Evolutionary conservation across 2,113 vertebrate species (phyloP).

Genomic region (Apistogramma diplotaenia): DNA sequence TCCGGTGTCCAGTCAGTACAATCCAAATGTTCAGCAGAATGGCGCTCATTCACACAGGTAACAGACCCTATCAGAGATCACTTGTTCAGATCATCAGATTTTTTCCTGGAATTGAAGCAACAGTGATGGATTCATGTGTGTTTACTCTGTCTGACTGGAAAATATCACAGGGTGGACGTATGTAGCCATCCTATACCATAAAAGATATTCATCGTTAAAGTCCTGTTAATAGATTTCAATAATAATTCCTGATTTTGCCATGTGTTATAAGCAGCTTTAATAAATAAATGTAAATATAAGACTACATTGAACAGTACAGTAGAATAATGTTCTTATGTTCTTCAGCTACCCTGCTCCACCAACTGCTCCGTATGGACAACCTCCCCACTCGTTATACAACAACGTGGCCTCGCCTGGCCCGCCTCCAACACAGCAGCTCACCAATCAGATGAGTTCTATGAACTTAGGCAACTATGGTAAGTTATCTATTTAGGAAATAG

Average conservation of each 20-base stretch:
- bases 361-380: slow-evolving; percentile 68
- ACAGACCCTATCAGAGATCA: background rate
- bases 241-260: background rate
- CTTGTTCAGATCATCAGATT: background rate
- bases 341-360: slow-evolving; percentile 64
- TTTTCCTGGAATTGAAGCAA: background rate
- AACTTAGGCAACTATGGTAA: slow-evolving; percentile 87
- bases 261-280: background rate
- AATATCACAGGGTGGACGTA: background rate
- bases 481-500: background rate
- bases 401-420: slow-evolving; percentile 62
- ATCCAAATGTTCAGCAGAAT: slow-evolving; percentile 77
- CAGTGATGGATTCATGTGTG: background rate
- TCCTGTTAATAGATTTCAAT: background rate
- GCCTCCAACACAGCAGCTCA: slow-evolving; percentile 79
- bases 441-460: slow-evolving; percentile 85
- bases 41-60: slow-evolving; percentile 82
- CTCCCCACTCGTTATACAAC: slow-evolving; percentile 69
- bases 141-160: background rate
- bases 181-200: background rate
- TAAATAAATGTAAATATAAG: background rate
- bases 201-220: background rate
- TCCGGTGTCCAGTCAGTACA: slow-evolving; percentile 68
- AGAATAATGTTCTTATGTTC: background rate
- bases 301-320: background rate